Evolutionary conservation across 2,888 invertebrate species (phyloP), one percentile per base, ranked within the genome.

Genomic region (Drosophila infuscata): DNA sequence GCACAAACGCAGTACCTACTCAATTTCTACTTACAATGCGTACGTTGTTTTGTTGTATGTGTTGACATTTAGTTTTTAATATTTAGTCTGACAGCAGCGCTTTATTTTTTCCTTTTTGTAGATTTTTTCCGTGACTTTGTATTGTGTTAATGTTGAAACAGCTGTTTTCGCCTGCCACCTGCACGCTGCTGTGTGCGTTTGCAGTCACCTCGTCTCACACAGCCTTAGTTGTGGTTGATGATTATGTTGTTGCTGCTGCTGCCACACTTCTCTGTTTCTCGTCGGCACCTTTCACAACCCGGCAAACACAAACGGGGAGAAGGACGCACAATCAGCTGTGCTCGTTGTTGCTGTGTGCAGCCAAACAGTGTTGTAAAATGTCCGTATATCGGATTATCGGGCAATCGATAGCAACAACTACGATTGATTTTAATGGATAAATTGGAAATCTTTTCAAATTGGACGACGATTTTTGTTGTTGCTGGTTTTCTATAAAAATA

Each of bases 81-180:
- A 15, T 46, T 15, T 69, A 71, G 63, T 79, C 25, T 63, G 72
- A 77, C 64, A 75, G 70, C 74, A 63, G 56, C 32, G 29, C 32
- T 46, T 25, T 46, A 20, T 46, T 25, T 46, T 46, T 46, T 46
- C 46, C 20, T 46, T 6, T 20, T 74, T 67, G 64, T 79, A 57
- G 64, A 64, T 46, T 81, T 73, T 70, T 35, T 69, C 54, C 58
- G 53, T 53, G 56, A 52, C 59, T 46, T 61, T 71, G 58, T 75
- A 62, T 83, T 51, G 66, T 79, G 62, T 76, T 69, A 64, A 59
- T 79, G 79, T 86, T 88, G 80, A 71, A 86, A 88, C 87, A 90
- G 90, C 89, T 90, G 90, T 88, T 90, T 76, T 68, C 11, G 25
- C 58, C 71, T 64, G 67, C 58, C 78, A 78, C 81, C 81, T 80